phyloP scores from a whole-genome alignment of 2,888 invertebrate genomes.

The Geotrupes spiniger region DNA sequence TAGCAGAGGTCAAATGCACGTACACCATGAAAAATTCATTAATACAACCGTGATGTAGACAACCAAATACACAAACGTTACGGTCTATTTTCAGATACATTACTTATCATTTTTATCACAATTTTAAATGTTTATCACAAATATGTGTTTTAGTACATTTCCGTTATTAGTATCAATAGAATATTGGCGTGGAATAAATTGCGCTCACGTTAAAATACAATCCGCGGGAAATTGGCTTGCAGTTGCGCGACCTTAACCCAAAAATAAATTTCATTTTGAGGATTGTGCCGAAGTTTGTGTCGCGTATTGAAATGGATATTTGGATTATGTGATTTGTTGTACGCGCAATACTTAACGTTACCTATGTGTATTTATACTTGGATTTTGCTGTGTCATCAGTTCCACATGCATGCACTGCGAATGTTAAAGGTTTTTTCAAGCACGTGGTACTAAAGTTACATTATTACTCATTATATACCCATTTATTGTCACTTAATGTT shows the following conservation, averaged over 20 bases:
- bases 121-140: no score
- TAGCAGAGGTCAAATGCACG: no score
- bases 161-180: no score
- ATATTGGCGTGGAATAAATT: no score
- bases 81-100: no score
- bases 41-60: no score
- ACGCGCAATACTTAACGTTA: constrained; percentile 4
- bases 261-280: constrained; percentile 1
- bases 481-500: no score
- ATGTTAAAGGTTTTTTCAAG: constrained; percentile 2
- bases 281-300: constrained; percentile 1
- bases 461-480: constrained; percentile 2
- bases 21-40: no score
- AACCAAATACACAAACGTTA: no score
- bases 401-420: not conserved
- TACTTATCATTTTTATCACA: no score
- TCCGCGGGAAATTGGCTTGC: constrained; percentile 3
- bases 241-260: constrained; percentile 5
- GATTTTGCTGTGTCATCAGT: constrained; percentile 17
- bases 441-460: constrained; percentile 1
- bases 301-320: constrained; percentile 4
- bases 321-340: constrained; percentile 2
- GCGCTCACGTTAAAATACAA: no score
- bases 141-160: no score
- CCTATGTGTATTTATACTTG: constrained; percentile 10